phyloP scores from a whole-genome alignment of 2,888 invertebrate genomes.

The Eristalinus aeneus region DNA sequence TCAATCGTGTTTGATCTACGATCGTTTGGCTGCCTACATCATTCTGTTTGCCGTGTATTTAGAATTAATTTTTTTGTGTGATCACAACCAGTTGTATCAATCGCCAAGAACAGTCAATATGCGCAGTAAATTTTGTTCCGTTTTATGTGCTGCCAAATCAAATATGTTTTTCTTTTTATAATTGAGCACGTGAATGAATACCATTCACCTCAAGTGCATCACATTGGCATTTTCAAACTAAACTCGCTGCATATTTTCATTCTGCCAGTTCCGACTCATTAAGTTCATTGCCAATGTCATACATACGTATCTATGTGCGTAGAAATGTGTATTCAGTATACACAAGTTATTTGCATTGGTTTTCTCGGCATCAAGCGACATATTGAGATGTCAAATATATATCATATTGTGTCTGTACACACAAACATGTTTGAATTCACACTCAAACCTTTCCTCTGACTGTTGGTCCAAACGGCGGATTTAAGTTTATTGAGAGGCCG shows the following conservation, averaged over 20 bases:
- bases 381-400: background rate
- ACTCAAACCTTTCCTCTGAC: background rate
- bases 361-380: background rate
- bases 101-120: background rate
- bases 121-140: background rate
- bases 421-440: background rate
- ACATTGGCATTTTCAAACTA: background rate
- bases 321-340: background rate
- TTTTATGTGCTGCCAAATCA: background rate
- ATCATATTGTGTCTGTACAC: background rate
- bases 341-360: background rate
- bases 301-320: background rate
- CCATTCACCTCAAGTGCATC: background rate
- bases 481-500: background rate
- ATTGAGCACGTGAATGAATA: background rate
- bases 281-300: background rate
- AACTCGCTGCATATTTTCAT: background rate
- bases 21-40: background rate
- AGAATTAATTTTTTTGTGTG: background rate
- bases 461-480: background rate
- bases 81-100: background rate
- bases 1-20: background rate
- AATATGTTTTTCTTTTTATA: background rate
- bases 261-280: background rate
- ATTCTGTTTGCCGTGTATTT: background rate